Percentiles rank a stretch among this genome's conserved stretches.
These are phyloP conservation scores for Trichonephila clavipes DNA, from an alignment of 1,140 invertebrate genomes.

Conservation along the genomic window DNA sequence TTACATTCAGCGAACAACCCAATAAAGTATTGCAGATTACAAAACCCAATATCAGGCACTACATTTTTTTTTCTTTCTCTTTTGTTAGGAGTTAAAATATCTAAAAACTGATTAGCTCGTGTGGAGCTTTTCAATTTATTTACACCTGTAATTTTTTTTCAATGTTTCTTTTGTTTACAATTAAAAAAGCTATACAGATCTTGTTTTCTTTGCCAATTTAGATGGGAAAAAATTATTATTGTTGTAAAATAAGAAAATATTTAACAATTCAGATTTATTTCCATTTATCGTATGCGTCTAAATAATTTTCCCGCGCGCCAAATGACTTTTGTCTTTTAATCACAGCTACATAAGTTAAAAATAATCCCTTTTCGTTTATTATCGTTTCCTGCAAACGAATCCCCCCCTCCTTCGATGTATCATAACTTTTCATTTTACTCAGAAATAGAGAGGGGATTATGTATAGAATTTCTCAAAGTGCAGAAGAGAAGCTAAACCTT, in stretches of 20 bases:
- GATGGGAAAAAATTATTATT: background rate
- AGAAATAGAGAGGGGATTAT: background rate
- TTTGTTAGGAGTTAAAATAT: too few species aligned
- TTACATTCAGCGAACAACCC: too few species aligned
- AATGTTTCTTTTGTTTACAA: background rate
- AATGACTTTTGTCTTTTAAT: slow-evolving; percentile 3
- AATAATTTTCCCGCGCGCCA: background rate
- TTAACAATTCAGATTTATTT: background rate
- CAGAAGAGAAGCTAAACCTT: background rate
- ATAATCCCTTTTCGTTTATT: background rate
- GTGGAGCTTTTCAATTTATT: too few species aligned
- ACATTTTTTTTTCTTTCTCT: too few species aligned
- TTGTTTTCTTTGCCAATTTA: background rate
- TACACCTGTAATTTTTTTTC: too few species aligned
- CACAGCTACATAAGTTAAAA: background rate
- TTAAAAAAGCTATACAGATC: background rate
- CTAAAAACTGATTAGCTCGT: too few species aligned
- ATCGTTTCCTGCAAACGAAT: background rate
- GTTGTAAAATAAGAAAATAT: background rate
- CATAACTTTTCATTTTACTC: background rate
- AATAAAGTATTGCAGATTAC: too few species aligned
- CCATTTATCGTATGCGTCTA: background rate
- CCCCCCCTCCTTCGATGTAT: background rate
- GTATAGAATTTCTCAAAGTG: background rate
- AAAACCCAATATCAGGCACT: too few species aligned